Percentiles rank a stretch among this genome's conserved stretches.
These are phyloP conservation scores for Brachylomia viminalis DNA, from an alignment of 2,888 invertebrate genomes.

Conservation along the genomic window DNA sequence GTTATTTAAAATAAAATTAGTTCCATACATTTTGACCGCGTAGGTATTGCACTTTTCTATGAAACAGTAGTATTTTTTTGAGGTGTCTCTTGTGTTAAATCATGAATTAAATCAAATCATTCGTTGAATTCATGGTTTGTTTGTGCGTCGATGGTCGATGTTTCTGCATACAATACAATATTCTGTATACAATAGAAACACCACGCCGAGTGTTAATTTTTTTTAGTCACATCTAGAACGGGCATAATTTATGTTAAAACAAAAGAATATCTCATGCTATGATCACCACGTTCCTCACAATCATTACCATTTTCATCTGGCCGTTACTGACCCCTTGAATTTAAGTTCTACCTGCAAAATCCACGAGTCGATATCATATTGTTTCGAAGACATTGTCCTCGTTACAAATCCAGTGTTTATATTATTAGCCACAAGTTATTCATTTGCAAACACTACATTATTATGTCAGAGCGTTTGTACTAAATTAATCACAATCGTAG, in stretches of 20 bases:
- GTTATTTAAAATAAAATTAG: no score
- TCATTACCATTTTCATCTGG: background rate
- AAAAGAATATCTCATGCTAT: background rate
- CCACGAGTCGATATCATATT: background rate
- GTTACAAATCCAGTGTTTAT: background rate
- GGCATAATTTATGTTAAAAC: background rate
- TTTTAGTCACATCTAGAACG: background rate
- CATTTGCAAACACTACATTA: background rate
- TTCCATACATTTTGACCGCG: no score
- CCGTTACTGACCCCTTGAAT: background rate
- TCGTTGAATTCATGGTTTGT: no score
- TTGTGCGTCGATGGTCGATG: no score
- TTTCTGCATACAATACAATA: no score
- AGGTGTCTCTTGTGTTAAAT: no score
- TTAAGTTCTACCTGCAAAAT: background rate
- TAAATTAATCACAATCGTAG: slow-evolving; percentile 29
- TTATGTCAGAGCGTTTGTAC: slow-evolving; percentile 33
- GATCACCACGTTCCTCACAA: background rate
- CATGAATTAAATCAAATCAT: no score
- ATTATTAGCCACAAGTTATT: slow-evolving; percentile 18
- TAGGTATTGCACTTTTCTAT: no score
- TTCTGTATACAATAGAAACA: background rate
- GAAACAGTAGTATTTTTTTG: no score
- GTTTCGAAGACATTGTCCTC: background rate
- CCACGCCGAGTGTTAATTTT: background rate